phyloP scores from a whole-genome alignment of 2,113 vertebrate species.

The Nothobranchius furzeri region DNA sequence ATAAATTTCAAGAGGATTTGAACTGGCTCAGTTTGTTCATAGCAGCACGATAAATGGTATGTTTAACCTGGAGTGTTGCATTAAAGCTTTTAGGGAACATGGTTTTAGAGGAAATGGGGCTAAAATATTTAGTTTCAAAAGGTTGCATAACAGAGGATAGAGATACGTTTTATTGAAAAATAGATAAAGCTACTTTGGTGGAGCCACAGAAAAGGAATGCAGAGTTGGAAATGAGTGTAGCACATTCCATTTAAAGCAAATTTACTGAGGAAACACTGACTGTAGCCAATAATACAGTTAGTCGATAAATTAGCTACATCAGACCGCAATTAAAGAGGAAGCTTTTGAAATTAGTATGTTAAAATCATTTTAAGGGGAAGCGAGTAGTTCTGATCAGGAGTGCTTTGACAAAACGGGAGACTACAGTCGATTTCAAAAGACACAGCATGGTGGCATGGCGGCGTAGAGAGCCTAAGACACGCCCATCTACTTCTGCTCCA shows the following conservation, averaged over 20 bases:
- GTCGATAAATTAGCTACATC: not conserved
- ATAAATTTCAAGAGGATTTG: not conserved
- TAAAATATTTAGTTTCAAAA: not conserved
- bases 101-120: not conserved
- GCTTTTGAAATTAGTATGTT: too few species aligned
- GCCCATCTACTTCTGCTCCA: too few species aligned
- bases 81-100: too few species aligned
- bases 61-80: too few species aligned
- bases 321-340: not conserved
- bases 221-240: not conserved
- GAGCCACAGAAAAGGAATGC: not conserved
- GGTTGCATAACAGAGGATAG: not conserved
- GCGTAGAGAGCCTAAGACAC: too few species aligned
- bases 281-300: not conserved
- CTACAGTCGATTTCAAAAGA: too few species aligned
- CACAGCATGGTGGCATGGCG: too few species aligned
- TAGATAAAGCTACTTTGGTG: not conserved
- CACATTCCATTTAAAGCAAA: not conserved
- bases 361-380: too few species aligned
- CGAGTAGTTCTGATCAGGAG: too few species aligned
- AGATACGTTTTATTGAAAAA: not conserved
- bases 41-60: too few species aligned
- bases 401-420: too few species aligned
- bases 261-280: not conserved
- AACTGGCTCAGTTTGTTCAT: not conserved